Base-by-base conservation (phyloP, 2,113 vertebrate genomes). In the Dicaeum eximium region DNA sequence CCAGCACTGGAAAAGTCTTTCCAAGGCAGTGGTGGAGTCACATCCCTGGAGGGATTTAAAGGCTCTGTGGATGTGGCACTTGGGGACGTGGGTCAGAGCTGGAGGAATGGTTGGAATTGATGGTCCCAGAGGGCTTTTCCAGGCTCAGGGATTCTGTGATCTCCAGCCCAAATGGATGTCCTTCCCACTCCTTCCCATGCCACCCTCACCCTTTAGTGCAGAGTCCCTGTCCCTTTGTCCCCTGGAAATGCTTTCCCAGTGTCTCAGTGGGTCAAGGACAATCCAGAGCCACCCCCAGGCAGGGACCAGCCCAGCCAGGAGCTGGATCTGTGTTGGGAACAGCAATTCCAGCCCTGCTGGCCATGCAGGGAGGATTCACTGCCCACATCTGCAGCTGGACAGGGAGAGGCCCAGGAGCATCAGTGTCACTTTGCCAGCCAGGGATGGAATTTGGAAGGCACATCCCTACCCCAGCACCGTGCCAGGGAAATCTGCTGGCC, bases 381-480 rank as follows among this genome's bases (percentile, higher is more conserved):
- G 30, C 42, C 44, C 27, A 2, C 1, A 13, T 22, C 51, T 35
- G 51, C 88, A 69, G 83, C 33, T 38, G 71, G 27, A 6, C 54
- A 53, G 28, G 56, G 30, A 2, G 4, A 71, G 57, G 37, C 62
- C 40, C 30, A 3, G 22, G 38, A 74, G 38, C 73, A 45, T 6
- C 24, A 0, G 0, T 4, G 35, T 22, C 57, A 12, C 69, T 75
- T 48, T 40, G 73, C 45, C 67, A 70, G 31, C 44, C 61, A 48
- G 66, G 60, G 42, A 13, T 51, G 25, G 23, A 1, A 38, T 91
- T 33, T 38, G 79, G 62, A 48, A 84, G 61, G 62, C 62, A 35
- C 2, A 28, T 15, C 16, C 40, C 45, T 8, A 2, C 33, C 27
- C 50, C 45, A 62, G 64, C 37, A 0, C 30, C 3, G 1, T 40